These are phyloP conservation scores for Fregetta grallaria DNA, from an alignment of 2,113 vertebrate species.

Conservation along the genomic window DNA sequence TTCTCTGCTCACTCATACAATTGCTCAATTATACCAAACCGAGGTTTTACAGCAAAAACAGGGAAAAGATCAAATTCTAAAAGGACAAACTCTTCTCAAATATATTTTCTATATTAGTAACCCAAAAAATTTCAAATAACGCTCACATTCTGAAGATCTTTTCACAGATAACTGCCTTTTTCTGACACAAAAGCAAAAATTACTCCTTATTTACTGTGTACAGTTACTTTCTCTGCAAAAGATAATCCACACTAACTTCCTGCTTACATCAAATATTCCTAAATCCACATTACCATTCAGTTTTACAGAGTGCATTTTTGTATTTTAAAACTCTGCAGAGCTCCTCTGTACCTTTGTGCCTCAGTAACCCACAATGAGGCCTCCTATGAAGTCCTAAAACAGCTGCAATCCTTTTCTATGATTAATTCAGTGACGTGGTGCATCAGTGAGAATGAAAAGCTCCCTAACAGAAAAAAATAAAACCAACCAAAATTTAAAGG, in stretches of 20 bases:
- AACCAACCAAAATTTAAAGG: background rate
- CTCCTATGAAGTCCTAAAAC: background rate
- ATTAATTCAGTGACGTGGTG: constrained; percentile 38
- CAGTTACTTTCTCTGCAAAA: background rate
- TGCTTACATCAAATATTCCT: background rate
- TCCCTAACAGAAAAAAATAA: background rate
- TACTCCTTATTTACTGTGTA: background rate
- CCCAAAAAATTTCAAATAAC: background rate
- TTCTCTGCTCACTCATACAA: background rate
- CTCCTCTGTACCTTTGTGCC: background rate
- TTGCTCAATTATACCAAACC: background rate
- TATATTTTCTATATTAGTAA: background rate
- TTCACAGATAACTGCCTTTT: background rate
- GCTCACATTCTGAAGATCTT: background rate
- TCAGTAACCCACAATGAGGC: background rate
- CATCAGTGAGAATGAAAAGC: constrained; percentile 56
- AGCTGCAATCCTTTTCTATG: background rate
- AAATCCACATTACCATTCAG: background rate
- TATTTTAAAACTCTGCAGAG: background rate
- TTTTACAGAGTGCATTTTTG: background rate
- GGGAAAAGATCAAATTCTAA: background rate
- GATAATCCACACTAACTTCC: background rate
- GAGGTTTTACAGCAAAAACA: background rate
- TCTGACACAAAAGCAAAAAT: background rate
- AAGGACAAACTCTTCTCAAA: background rate